Percentiles rank a stretch among this genome's conserved stretches.
These are phyloP conservation scores for Drosophila albomicans DNA, from an alignment of 1,140 invertebrate species.

Conservation along the genomic window DNA sequence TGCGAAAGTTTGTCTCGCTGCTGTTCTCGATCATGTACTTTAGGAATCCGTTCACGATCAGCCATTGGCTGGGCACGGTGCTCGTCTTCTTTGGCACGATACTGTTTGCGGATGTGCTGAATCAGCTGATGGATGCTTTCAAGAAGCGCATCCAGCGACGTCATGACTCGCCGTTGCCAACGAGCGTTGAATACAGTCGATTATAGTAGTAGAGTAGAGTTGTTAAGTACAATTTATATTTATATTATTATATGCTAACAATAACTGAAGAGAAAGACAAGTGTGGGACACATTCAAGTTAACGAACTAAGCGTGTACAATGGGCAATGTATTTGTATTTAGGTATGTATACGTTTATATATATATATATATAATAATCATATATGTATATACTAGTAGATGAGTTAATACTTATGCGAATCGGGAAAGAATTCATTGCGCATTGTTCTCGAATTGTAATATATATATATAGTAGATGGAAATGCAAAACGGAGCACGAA, in stretches of 20 bases:
- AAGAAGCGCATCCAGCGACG: slow-evolving; percentile 11
- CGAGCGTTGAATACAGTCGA: slow-evolving; percentile 31
- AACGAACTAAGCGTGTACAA: slow-evolving; percentile 13
- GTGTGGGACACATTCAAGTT: too few species aligned
- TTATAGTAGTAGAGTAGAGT: slow-evolving; percentile 3
- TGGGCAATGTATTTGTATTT: slow-evolving; percentile 43
- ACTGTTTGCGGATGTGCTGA: slow-evolving; percentile 88
- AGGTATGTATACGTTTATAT: slow-evolving; percentile 35
- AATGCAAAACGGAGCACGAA: slow-evolving; percentile 55
- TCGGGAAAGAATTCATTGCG: slow-evolving; percentile 54
- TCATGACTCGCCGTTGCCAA: neutral
- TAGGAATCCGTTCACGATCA: slow-evolving; percentile 95
- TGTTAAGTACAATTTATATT: neutral
- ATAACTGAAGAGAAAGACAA: too few species aligned
- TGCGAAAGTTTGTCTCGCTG: slow-evolving; percentile 97
- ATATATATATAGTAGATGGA: slow-evolving; percentile 42
- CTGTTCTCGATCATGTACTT: slow-evolving; percentile 98
- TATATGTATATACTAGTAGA: slow-evolving; percentile 54
- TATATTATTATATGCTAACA: too few species aligned
- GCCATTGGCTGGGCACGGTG: slow-evolving; percentile 96
- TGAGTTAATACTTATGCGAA: slow-evolving; percentile 79
- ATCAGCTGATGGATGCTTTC: slow-evolving; percentile 48
- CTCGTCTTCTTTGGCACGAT: slow-evolving; percentile 97
- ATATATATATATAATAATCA: slow-evolving; percentile 33
- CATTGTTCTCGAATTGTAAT: slow-evolving; percentile 41